A percentile compares a stretch with the other conserved stretches of the same genome.
These are phyloP conservation scores for Caenorhabditis doughertyi DNA, from an alignment of 2,888 invertebrate species.

Conservation along the genomic window DNA sequence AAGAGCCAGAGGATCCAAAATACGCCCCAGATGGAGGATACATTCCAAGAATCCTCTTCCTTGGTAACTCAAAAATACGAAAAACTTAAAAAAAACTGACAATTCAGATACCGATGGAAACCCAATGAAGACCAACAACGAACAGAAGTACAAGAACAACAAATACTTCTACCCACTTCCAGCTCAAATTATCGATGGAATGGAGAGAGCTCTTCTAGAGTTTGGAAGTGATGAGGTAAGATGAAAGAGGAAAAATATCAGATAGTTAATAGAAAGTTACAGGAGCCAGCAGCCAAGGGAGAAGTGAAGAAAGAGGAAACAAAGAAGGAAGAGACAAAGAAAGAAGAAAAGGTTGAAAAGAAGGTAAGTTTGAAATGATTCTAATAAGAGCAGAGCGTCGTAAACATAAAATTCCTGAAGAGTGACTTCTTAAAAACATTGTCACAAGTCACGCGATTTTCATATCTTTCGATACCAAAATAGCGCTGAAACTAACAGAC, in stretches of 20 bases:
- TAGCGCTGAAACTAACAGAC: conserved; percentile 15
- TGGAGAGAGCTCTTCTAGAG: conserved; percentile 72
- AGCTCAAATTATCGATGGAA: conserved; percentile 75
- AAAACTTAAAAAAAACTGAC: neutral
- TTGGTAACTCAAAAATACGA: conserved; percentile 75
- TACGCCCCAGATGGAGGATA: conserved; percentile 84
- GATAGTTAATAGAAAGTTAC: conserved; percentile 21
- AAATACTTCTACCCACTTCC: conserved; percentile 80
- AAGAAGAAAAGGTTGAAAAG: conserved; percentile 58
- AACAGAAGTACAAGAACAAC: conserved; percentile 81
- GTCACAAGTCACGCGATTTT: conserved; percentile 14
- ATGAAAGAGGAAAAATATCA: conserved; percentile 28
- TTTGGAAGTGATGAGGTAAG: conserved; percentile 56
- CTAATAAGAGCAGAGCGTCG: conserved; percentile 9
- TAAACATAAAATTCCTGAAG: conserved; percentile 5
- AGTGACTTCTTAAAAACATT: conserved; percentile 19
- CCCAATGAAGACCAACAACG: conserved; percentile 82
- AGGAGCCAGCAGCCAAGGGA: conserved; percentile 52
- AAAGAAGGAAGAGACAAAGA: conserved; percentile 47
- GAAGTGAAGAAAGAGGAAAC: conserved; percentile 45
- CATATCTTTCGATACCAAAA: conserved; percentile 17
- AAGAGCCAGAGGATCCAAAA: conserved; percentile 83
- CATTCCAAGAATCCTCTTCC: conserved; percentile 84
- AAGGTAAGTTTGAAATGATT: conserved; percentile 35
- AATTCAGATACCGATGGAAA: conserved; percentile 83